Conservation (phyloP, 2,888 invertebrate genomes). For the Thymelicus acteon region DNA sequence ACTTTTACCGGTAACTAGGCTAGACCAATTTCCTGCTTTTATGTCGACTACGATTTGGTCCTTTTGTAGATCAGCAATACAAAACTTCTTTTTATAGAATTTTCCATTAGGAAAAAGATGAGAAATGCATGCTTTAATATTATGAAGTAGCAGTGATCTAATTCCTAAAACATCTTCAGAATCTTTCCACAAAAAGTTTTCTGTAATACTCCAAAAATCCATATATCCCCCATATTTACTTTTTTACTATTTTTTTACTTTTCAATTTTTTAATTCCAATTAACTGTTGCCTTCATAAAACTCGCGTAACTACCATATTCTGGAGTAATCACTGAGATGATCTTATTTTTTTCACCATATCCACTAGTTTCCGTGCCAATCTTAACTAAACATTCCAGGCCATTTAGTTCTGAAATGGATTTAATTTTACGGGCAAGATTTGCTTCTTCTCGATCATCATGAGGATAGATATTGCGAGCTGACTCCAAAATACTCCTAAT, state of each 20-base stretch:
- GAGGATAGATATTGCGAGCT: conserved; percentile 15
- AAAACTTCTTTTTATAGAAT: neutral
- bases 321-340: no score
- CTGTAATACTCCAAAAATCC: no score
- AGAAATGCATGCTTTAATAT: conserved; percentile 5
- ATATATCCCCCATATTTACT: no score
- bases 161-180: no score
- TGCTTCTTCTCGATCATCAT: conserved; percentile 20
- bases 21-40: conserved; percentile 10
- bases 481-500: conserved; percentile 21
- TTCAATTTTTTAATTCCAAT: no score
- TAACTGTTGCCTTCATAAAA: no score
- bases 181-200: no score
- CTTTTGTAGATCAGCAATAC: neutral
- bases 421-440: conserved; percentile 12
- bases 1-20: conserved; percentile 5
- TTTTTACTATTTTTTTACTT: no score
- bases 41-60: conserved; percentile 10
- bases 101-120: conserved; percentile 3
- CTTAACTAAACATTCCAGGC: conserved; percentile 16
- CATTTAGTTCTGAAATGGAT: conserved; percentile 18
- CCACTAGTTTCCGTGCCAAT: conserved; percentile 7
- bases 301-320: no score
- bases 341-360: no score
- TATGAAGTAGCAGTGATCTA: neutral